Conservation (phyloP, 2,888 invertebrate genomes). For the Meta bourneti region DNA sequence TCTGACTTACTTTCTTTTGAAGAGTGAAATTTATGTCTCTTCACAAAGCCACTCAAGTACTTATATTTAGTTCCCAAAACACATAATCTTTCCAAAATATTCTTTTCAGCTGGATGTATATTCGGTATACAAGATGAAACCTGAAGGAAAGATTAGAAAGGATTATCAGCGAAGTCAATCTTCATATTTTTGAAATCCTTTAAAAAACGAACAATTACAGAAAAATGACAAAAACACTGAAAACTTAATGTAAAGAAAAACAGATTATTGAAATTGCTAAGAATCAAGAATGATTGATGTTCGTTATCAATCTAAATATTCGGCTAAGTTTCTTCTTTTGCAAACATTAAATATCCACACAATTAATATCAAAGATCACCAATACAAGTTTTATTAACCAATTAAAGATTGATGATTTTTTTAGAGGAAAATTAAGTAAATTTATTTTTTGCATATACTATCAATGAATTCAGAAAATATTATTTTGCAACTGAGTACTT, state of each 20-base stretch:
- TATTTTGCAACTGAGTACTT: too few relatives aligned
- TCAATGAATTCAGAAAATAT: too few relatives aligned
- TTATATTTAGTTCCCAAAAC: conserved; percentile 75
- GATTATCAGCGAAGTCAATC: background rate
- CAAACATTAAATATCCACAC: too few relatives aligned
- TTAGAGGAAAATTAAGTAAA: too few relatives aligned
- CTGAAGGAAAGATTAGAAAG: conserved; percentile 33
- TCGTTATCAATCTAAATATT: too few relatives aligned
- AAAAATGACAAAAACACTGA: background rate
- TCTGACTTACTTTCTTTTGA: conserved; percentile 43
- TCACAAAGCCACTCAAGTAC: conserved; percentile 72
- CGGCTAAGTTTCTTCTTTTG: too few relatives aligned
- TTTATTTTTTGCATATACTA: too few relatives aligned
- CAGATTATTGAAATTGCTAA: too few relatives aligned
- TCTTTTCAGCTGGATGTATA: conserved; percentile 75
- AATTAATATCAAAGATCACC: too few relatives aligned
- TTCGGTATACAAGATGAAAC: conserved; percentile 75
- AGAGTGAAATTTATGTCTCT: conserved; percentile 52
- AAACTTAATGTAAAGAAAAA: background rate
- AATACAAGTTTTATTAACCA: too few relatives aligned
- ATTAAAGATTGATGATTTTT: too few relatives aligned
- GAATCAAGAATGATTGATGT: too few relatives aligned
- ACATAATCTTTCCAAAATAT: conserved; percentile 76
- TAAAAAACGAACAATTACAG: background rate
- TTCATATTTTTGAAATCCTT: background rate